Base-by-base conservation (phyloP, 53 echinoderm and acorn worm genomes). In the Henricia sp. region DNA sequence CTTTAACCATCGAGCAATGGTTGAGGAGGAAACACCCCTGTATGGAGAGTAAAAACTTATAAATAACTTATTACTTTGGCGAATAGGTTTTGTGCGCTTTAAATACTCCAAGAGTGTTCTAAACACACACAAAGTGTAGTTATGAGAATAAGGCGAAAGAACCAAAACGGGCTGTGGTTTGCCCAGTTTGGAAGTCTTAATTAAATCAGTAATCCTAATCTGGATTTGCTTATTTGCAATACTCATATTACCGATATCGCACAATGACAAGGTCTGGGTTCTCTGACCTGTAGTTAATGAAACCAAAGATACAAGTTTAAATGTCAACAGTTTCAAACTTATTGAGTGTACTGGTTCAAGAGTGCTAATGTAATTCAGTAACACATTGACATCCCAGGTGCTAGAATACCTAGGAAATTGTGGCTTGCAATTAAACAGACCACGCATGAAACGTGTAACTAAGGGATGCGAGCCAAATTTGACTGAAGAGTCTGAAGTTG, bases 261-360 rank as follows among this genome's bases (percentile, higher is more conserved):
- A 55, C 11, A 55, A 55, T 37, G 56, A 53, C 38, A 74, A 71
- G 4, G 74, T 74, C 17, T 74, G 56, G 21, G 39, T 50, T 39
- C 56, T n/a, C 24, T 55, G 74, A 24, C 56, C 74, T 19, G 72
- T 72, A 26, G 72, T 72, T 19, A 72, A 12, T 16, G 72, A 30
- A 52, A 42, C 32, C 35, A 52, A 52, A 52, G 52, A 72, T 6
- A 29, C 21, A 3, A 52, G 52, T 72, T 72, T 72, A 52, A 52
- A 72, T 10, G 72, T 72, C 36, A 72, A 34, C 5, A n/a, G 53
- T 35, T 72, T 72, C 33, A 72, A 36, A 24, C 35, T 50, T 34
- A 52, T 51, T 32, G 72, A 52, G 4, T 32, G 11, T 33, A 72
- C 17, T 4, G 35, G 72, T 50, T 72, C 72, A 28, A 51, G n/a